phyloP scores from a whole-genome alignment of 2,888 invertebrate species.

The Philhelius pedissequus region DNA sequence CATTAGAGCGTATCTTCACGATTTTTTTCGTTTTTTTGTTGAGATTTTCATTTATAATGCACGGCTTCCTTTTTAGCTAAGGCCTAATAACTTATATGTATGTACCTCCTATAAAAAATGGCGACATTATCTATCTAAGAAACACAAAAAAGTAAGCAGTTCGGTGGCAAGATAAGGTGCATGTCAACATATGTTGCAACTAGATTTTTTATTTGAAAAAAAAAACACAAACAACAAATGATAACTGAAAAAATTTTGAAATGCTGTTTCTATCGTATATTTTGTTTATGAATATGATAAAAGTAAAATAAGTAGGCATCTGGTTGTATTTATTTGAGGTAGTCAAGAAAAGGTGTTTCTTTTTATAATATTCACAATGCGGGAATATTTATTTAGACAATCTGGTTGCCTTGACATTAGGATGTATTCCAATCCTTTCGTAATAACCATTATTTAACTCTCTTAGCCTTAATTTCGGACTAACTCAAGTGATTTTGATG shows the following conservation, averaged over 20 bases:
- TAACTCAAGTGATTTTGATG: too few species aligned
- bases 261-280: not conserved
- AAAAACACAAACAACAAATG: not conserved
- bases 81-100: conserved; percentile 40
- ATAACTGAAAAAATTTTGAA: conserved; percentile 29
- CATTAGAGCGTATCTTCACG: conserved; percentile 66
- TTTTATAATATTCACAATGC: not conserved
- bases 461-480: too few species aligned
- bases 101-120: too few species aligned
- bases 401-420: too few species aligned
- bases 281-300: not conserved
- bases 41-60: conserved; percentile 57
- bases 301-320: not conserved
- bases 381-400: not conserved
- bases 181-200: conserved; percentile 47
- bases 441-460: too few species aligned
- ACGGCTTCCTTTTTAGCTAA: conserved; percentile 40
- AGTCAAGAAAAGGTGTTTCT: not conserved
- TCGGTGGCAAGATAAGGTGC: conserved; percentile 44
- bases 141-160: not conserved
- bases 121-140: not conserved
- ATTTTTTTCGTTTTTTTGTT: not conserved
- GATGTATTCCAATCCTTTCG: too few species aligned
- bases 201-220: not conserved
- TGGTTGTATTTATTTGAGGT: not conserved